Evolutionary conservation across 2,888 invertebrate species (phyloP), one percentile per base, ranked within the genome.

Genomic region (Pristionchus japonicus): DNA sequence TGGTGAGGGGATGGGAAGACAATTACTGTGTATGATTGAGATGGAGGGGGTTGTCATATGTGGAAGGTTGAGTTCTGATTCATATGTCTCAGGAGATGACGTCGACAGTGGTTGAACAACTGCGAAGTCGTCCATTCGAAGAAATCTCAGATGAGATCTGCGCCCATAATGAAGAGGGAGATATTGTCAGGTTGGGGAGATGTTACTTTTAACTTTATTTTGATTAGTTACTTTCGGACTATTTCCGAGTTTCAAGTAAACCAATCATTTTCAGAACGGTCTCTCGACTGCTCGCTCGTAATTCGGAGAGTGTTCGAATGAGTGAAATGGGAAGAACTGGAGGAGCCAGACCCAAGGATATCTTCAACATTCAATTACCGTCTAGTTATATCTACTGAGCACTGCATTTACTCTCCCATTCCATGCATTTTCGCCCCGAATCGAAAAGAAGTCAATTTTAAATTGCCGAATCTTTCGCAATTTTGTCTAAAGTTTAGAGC

Each of bases 361-460:
- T 93, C 37, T 93, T 92, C 85, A 92, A 93, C 67, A 91, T 93
- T n/a, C 91, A 93, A 64, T 90, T 93, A 49, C 93, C 93, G 4
- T 77, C 91, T 31, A 34, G 49, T 15, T 86, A 74, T 52, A 70
- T 86, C 34, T 86, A 70, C 27, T 86, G 37, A 52, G 27, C 20
- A 34, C 17, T 31, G 27, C 15, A 57, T 43, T 85, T 47, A 64
- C 23, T 34, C 11, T 64, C n/a, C 34, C 82, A 49, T 83, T 27
- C 49, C 31, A 77, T 47, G 82, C 52, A 83, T 83, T 83, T 83
- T 83, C 82, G 82, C 37, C n/a, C 13, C 34, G 27, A 37, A 83
- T 83, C 82, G 82, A 83, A 83, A 83, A 83, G 15, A 52, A 52
- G 34, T 83, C 52, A 34, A 23, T 52, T 52, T 52, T 49, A 83